A percentile compares a stretch with the other conserved stretches of the same genome.
These are phyloP conservation scores for Tragopan temminckii DNA, from an alignment of 2,797 vertebrate species.

Conservation along the genomic window DNA sequence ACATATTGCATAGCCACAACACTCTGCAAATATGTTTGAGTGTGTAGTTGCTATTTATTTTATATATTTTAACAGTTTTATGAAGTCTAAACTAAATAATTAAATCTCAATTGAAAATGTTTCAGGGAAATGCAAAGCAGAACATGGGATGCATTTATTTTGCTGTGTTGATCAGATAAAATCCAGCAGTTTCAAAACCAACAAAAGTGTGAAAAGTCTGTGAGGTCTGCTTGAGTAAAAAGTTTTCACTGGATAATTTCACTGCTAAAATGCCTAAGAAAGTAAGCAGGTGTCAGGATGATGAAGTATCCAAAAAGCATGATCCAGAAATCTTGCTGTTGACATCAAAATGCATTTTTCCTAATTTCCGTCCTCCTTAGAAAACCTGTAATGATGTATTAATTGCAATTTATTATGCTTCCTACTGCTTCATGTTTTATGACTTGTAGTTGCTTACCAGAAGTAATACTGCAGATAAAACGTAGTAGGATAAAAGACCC, in stretches of 20 bases:
- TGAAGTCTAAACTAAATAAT: constrained; percentile 69
- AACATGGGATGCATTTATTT: not conserved
- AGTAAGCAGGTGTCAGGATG: constrained; percentile 23
- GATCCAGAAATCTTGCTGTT: constrained; percentile 64
- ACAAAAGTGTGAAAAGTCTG: not conserved
- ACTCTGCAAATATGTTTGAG: constrained; percentile 64
- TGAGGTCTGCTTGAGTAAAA: not conserved
- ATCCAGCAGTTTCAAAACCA: not conserved
- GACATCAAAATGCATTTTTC: constrained; percentile 67
- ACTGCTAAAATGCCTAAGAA: not conserved
- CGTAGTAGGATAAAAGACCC: not conserved
- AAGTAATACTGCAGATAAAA: not conserved
- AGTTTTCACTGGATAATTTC: constrained; percentile 3
- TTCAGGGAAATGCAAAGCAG: not conserved
- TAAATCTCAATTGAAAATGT: constrained; percentile 28
- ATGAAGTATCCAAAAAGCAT: constrained; percentile 42
- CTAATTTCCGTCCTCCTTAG: constrained; percentile 38
- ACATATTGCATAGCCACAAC: constrained; percentile 44
- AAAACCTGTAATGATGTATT: constrained; percentile 57
- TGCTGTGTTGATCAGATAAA: not conserved
- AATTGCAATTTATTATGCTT: constrained; percentile 65
- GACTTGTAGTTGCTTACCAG: not conserved
- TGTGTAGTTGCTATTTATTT: constrained; percentile 67
- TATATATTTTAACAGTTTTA: constrained; percentile 60
- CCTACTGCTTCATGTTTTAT: constrained; percentile 1